Evolutionary conservation across 2,797 vertebrate species (phyloP).

Genomic region (Myoxocephalus aenaeus): DNA sequence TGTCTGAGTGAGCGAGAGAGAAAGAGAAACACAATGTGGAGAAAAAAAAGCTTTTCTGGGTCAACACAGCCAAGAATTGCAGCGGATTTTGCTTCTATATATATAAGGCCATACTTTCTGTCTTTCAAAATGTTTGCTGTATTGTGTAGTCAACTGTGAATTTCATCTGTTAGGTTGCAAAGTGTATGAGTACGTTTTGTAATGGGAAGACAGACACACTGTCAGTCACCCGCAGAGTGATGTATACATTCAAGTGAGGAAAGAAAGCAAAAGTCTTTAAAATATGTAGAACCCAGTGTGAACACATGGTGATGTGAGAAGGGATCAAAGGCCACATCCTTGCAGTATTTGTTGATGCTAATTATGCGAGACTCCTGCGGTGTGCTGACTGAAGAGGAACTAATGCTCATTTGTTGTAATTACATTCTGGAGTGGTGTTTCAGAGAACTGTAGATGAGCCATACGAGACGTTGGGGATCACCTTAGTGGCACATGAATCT

Average conservation of each 20-base stretch:
- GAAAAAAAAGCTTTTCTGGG: slow-evolving; percentile 68
- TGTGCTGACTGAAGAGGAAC: slow-evolving; percentile 41
- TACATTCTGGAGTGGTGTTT: slow-evolving; percentile 47
- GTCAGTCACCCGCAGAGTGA: slow-evolving; percentile 12
- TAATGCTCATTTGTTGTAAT: slow-evolving; percentile 59
- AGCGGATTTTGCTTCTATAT: slow-evolving; percentile 47
- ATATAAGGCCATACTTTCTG: slow-evolving; percentile 24
- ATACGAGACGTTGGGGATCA: slow-evolving; percentile 33
- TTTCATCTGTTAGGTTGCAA: slow-evolving; percentile 20
- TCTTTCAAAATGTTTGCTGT: slow-evolving; percentile 16
- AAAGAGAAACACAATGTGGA: slow-evolving; percentile 16
- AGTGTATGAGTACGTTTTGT: background rate
- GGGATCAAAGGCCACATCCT: slow-evolving; percentile 39
- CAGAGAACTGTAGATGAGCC: slow-evolving; percentile 15
- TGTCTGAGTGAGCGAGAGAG: slow-evolving; percentile 18
- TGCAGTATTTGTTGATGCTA: slow-evolving; percentile 37
- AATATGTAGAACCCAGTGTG: slow-evolving; percentile 13
- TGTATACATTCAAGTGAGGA: background rate
- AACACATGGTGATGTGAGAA: slow-evolving; percentile 30
- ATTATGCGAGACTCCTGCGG: slow-evolving; percentile 41
- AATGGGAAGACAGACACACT: slow-evolving; percentile 7
- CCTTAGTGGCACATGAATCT: slow-evolving; percentile 39
- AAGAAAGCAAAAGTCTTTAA: slow-evolving; percentile 22
- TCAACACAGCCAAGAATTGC: slow-evolving; percentile 49
- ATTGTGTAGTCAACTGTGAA: slow-evolving; percentile 29